phyloP scores from a whole-genome alignment of 2,797 vertebrate species.

The Melanotaenia parkinsoni region DNA sequence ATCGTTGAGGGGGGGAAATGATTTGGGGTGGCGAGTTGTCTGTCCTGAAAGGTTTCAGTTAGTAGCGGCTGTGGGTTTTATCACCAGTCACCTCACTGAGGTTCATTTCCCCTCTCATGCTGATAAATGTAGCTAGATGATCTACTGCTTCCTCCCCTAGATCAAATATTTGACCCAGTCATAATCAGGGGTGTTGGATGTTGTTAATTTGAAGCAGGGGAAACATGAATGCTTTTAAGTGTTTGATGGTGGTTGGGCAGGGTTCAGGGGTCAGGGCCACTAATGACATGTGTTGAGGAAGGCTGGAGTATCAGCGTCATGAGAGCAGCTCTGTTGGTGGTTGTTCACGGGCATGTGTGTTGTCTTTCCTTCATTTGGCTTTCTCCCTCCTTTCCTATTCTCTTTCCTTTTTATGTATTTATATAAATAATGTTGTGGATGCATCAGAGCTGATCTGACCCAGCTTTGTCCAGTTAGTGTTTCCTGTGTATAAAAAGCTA shows the following conservation, averaged over 20 bases:
- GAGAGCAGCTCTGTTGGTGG: conserved; percentile 69
- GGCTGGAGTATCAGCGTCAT: conserved; percentile 59
- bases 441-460: conserved; percentile 64
- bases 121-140: conserved; percentile 76
- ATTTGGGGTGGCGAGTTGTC: neutral
- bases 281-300: conserved; percentile 80
- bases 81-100: conserved; percentile 66
- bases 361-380: neutral
- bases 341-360: conserved; percentile 32
- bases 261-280: conserved; percentile 75
- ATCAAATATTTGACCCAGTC: conserved; percentile 79
- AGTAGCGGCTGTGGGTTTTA: conserved; percentile 64
- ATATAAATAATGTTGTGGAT: conserved; percentile 65
- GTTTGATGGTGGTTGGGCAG: conserved; percentile 75
- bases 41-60: conserved; percentile 34
- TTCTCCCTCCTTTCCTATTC: conserved; percentile 12
- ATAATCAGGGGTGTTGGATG: conserved; percentile 73
- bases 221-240: conserved; percentile 72
- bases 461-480: conserved; percentile 76
- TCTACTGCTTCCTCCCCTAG: conserved; percentile 76
- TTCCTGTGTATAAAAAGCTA: conserved; percentile 75
- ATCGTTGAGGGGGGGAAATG: neutral
- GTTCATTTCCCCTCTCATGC: conserved; percentile 73
- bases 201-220: conserved; percentile 80
- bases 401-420: conserved; percentile 57